phyloP scores from a whole-genome alignment of 1,140 invertebrate species.

The Tetragnatha versicolor region DNA sequence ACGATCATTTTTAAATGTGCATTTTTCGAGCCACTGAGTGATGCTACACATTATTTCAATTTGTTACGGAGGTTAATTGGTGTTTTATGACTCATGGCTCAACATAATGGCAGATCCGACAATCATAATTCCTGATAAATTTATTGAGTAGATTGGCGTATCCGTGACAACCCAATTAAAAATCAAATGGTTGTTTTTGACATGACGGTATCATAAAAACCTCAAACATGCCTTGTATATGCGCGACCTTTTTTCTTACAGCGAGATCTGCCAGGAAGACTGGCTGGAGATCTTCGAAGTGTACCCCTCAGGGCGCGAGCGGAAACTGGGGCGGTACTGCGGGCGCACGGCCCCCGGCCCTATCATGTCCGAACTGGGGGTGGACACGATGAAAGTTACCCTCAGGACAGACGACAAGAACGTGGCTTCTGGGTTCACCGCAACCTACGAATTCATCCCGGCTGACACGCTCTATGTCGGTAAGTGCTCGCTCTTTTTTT shows the following conservation, averaged over 20 bases:
- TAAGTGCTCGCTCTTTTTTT: no score
- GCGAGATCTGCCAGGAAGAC: conserved; percentile 70
- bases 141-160: neutral
- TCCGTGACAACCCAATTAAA: neutral
- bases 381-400: conserved; percentile 80
- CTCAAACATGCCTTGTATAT: no score
- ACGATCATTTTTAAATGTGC: no score
- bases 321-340: conserved; percentile 75
- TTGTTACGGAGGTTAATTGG: no score
- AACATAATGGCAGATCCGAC: no score
- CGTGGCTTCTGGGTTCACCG: conserved; percentile 89
- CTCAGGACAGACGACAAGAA: conserved; percentile 82
- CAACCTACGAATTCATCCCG: conserved; percentile 83
- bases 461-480: conserved; percentile 28
- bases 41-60: no score
- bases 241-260: neutral
- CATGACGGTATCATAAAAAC: neutral
- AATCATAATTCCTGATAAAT: no score
- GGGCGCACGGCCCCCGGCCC: conserved; percentile 84
- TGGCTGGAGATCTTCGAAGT: conserved; percentile 90
- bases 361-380: conserved; percentile 84
- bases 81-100: no score
- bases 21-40: no score
- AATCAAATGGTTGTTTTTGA: neutral
- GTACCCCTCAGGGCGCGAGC: conserved; percentile 79